Conservation (phyloP, 2,113 vertebrate genomes). For the Varanus komodoensis region DNA sequence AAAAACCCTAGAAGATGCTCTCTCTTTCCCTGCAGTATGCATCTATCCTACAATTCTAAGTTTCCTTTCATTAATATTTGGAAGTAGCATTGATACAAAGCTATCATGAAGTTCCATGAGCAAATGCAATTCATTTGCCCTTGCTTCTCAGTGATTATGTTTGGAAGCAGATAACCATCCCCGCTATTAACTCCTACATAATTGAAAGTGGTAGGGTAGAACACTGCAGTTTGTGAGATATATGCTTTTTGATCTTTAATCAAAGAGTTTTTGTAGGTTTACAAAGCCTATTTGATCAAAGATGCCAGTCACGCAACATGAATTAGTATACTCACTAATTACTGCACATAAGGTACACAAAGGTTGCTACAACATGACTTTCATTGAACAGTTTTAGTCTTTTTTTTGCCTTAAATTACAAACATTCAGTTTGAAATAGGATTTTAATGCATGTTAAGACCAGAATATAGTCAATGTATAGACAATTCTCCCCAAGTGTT, state of each 20-base stretch:
- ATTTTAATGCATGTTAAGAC: background rate
- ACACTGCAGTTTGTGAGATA: background rate
- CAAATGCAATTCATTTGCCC: background rate
- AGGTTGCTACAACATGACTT: background rate
- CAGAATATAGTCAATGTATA: background rate
- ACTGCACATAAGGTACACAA: background rate
- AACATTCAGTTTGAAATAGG: background rate
- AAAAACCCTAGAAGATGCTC: background rate
- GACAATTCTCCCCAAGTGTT: conserved; percentile 7
- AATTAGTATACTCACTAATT: background rate
- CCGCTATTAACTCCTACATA: background rate
- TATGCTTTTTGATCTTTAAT: background rate
- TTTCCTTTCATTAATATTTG: background rate
- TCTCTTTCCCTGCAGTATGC: background rate
- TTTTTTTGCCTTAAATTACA: background rate
- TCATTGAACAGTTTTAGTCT: background rate
- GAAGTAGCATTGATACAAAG: background rate
- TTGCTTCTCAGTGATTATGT: background rate
- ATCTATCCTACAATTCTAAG: background rate
- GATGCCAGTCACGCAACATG: background rate
- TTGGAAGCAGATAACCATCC: background rate
- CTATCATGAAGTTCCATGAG: background rate
- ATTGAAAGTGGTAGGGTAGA: background rate
- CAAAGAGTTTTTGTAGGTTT: background rate
- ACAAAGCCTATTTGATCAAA: background rate